Percentiles rank a stretch among this genome's conserved stretches.
Conservation (phyloP, 2,888 invertebrate genomes). For the Melinaea marsaeus region DNA sequence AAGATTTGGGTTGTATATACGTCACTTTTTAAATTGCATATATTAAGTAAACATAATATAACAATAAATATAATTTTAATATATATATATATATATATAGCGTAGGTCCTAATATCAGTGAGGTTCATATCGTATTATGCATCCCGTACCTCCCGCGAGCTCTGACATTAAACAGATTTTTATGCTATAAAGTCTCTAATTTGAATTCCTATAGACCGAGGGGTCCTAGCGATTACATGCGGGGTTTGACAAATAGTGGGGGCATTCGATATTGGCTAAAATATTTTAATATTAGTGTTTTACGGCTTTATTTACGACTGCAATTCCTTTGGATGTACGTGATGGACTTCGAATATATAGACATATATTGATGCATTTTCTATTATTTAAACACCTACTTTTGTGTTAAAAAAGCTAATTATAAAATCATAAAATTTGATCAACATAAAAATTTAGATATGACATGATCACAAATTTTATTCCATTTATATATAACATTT, state of each 20-base stretch:
- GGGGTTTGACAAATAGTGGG: slow-evolving; percentile 39
- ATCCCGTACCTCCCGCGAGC: slow-evolving; percentile 28
- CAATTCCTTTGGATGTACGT: neutral
- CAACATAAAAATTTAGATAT: too few species aligned
- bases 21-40: too few species aligned
- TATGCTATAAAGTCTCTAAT: slow-evolving; percentile 71
- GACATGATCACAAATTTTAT: too few species aligned
- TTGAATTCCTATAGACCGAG: slow-evolving; percentile 69
- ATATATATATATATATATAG: neutral
- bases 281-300: slow-evolving; percentile 20
- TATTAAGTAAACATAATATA: neutral
- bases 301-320: slow-evolving; percentile 3
- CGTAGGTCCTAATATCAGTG: neutral
- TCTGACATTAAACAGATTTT: slow-evolving; percentile 70
- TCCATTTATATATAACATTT: neutral
- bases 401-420: too few species aligned
- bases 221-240: slow-evolving; percentile 40
- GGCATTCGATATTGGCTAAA: slow-evolving; percentile 42
- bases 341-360: neutral
- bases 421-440: too few species aligned
- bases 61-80: neutral
- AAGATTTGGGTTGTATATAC: too few species aligned
- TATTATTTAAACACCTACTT: too few species aligned
- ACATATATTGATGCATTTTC: too few species aligned
- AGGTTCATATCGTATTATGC: neutral